A percentile compares a stretch with the other conserved stretches of the same genome.
These are phyloP conservation scores for Ceryle rudis DNA, from an alignment of 2,797 vertebrate genomes.

Conservation along the genomic window DNA sequence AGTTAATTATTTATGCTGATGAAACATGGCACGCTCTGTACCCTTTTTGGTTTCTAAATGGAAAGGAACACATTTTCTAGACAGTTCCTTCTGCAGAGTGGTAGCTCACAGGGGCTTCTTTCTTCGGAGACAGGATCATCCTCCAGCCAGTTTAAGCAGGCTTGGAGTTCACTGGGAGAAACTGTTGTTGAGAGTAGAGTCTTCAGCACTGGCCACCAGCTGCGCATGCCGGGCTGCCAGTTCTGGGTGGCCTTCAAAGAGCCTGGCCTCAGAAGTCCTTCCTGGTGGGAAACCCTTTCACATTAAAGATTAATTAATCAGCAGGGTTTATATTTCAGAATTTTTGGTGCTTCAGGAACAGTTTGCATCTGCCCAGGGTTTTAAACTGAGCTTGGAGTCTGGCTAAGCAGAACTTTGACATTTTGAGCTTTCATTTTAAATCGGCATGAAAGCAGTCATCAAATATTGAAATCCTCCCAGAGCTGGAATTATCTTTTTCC, in stretches of 20 bases:
- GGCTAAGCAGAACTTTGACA: conserved; percentile 15
- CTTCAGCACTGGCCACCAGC: background rate
- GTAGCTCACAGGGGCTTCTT: background rate
- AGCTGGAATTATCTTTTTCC: background rate
- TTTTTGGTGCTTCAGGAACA: background rate
- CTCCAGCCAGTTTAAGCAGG: background rate
- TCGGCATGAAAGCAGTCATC: background rate
- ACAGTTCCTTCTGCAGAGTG: background rate
- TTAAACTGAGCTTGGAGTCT: background rate
- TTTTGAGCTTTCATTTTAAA: conserved; percentile 33
- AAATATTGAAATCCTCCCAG: conserved; percentile 11
- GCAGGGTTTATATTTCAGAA: background rate
- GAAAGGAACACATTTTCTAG: conserved; percentile 31
- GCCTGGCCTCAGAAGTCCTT: conserved; percentile 3
- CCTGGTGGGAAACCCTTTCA: background rate
- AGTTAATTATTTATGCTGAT: conserved; percentile 78
- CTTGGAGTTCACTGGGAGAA: background rate
- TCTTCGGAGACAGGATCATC: background rate
- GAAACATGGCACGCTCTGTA: conserved; percentile 53
- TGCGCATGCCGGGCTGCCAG: background rate
- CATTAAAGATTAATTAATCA: background rate
- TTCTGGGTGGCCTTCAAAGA: conserved; percentile 1
- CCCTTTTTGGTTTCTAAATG: conserved; percentile 62
- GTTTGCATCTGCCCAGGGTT: background rate
- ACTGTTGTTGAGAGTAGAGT: background rate